Percentiles rank a stretch among this genome's conserved stretches.
phyloP scores from a whole-genome alignment of 2,113 vertebrate genomes.

The Scatophagus argus region DNA sequence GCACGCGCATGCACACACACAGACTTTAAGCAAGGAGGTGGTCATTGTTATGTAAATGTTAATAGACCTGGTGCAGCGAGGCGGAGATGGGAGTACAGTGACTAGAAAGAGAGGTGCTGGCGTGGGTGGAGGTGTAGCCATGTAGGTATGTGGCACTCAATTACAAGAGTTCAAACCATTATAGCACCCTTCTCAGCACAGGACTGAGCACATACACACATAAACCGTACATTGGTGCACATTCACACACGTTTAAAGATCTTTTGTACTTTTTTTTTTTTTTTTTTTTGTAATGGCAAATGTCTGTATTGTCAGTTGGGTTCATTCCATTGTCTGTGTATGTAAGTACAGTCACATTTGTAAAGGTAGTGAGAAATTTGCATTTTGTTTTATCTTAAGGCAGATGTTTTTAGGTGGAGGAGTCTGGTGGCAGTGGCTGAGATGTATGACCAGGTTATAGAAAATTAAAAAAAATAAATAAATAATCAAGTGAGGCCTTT shows the following conservation, averaged over 20 bases:
- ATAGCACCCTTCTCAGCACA: constrained; percentile 25
- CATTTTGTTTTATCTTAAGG: background rate
- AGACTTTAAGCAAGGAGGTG: constrained; percentile 55
- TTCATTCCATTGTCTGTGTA: background rate
- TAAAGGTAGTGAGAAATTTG: background rate
- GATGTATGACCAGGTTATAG: background rate
- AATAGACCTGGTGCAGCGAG: constrained; percentile 69
- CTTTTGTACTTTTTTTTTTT: background rate
- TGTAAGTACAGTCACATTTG: background rate
- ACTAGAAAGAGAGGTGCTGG: constrained; percentile 32
- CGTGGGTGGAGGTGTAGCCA: constrained; percentile 2
- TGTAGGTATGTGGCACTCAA: constrained; percentile 55
- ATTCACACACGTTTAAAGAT: constrained; percentile 13
- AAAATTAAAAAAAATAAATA: background rate
- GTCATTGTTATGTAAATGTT: constrained; percentile 84
- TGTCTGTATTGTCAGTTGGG: background rate
- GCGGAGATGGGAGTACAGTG: constrained; percentile 54
- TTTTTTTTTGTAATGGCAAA: background rate
- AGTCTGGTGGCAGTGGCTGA: background rate
- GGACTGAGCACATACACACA: background rate
- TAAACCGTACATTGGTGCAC: background rate
- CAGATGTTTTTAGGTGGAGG: background rate
- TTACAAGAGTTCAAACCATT: constrained; percentile 67
- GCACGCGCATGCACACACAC: background rate
- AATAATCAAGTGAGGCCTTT: background rate